These are phyloP conservation scores for Aphelinus certus DNA, from an alignment of 1,140 invertebrate genomes.

Conservation along the genomic window DNA sequence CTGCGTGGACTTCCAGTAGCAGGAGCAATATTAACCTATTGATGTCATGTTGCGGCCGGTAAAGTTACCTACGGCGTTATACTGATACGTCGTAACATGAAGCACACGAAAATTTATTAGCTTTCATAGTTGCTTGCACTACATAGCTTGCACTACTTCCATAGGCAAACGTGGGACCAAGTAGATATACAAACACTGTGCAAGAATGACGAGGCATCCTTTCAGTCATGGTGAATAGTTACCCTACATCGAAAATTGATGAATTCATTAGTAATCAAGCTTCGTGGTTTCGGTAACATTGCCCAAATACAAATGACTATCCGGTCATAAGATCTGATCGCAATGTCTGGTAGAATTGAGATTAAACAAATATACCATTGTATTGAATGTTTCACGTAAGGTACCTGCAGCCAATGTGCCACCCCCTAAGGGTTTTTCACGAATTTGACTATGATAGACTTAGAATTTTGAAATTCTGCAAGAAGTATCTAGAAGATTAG, in stretches of 20 bases:
- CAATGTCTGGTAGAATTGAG: too few species aligned
- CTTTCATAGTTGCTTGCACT: background rate
- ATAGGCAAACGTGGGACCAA: background rate
- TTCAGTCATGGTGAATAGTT: too few species aligned
- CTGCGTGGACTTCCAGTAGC: background rate
- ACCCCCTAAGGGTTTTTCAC: too few species aligned
- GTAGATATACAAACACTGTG: too few species aligned
- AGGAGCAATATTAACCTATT: conserved; percentile 29
- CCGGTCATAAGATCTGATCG: too few species aligned
- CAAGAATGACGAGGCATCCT: too few species aligned
- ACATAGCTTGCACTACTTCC: conserved; percentile 2
- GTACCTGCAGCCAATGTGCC: too few species aligned
- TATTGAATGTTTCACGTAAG: too few species aligned
- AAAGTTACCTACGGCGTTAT: conserved; percentile 30
- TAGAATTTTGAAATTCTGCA: too few species aligned
- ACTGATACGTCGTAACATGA: conserved; percentile 12
- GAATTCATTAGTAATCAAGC: conserved; percentile 58
- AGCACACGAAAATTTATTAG: conserved; percentile 41
- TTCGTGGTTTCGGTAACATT: conserved; percentile 34
- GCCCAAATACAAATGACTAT: conserved; percentile 48
- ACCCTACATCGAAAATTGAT: conserved; percentile 47
- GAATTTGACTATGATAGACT: too few species aligned
- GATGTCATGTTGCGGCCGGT: conserved; percentile 29
- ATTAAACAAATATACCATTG: too few species aligned
- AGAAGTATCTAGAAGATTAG: too few species aligned